phyloP scores from a whole-genome alignment of 2,888 invertebrate species.

The Pheosia gnoma region DNA sequence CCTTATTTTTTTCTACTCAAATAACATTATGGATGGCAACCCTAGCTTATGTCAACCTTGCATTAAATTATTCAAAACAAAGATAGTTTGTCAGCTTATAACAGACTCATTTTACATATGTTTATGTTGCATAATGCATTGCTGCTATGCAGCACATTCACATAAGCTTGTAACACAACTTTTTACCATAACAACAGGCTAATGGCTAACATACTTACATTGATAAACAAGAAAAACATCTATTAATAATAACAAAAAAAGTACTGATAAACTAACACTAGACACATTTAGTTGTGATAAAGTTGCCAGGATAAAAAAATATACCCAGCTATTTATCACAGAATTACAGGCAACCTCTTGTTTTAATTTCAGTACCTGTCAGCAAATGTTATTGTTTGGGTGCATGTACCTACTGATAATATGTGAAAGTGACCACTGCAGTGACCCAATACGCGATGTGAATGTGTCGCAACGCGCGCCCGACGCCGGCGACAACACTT shows the following conservation, averaged over 20 bases:
- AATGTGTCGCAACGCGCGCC: conserved; percentile 53
- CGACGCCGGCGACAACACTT: conserved; percentile 29
- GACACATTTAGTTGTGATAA: conserved; percentile 22
- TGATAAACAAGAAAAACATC: conserved; percentile 5
- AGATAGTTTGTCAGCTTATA: conserved; percentile 16
- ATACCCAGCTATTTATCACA: conserved; percentile 17
- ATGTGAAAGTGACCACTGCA: conserved; percentile 67
- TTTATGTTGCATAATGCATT: conserved; percentile 3
- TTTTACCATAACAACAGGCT: conserved; percentile 15
- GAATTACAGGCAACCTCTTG: conserved; percentile 54
- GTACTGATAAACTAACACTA: conserved; percentile 2
- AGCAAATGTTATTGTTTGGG: conserved; percentile 40
- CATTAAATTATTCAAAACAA: conserved; percentile 15
- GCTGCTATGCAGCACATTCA: conserved; percentile 4
- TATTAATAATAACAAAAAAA: conserved; percentile 14
- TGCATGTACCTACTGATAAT: conserved; percentile 42
- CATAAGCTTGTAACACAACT: conserved; percentile 6
- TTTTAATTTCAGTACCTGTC: conserved; percentile 41
- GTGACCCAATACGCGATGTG: conserved; percentile 55
- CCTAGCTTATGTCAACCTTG: conserved; percentile 18
- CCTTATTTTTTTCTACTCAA: neutral
- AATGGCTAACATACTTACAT: conserved; percentile 8
- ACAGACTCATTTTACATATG: conserved; percentile 8
- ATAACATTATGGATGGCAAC: neutral
- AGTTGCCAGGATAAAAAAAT: conserved; percentile 51